A percentile compares a stretch with the other conserved stretches of the same genome.
These are phyloP conservation scores for Phrynocephalus vlangalii DNA, from an alignment of 2,797 vertebrate genomes.

Conservation along the genomic window DNA sequence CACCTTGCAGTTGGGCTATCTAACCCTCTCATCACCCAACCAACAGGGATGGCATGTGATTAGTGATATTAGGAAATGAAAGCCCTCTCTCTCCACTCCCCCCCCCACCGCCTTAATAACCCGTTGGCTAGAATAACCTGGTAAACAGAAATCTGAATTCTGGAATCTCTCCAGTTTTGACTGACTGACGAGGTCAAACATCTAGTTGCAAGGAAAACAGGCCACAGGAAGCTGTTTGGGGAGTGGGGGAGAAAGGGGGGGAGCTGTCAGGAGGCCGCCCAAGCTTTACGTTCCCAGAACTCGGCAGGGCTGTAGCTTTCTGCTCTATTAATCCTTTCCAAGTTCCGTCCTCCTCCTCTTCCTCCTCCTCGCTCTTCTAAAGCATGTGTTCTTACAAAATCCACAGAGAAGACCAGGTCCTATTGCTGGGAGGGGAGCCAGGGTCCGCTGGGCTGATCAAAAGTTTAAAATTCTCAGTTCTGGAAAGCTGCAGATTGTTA, in stretches of 20 bases:
- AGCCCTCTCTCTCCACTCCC: constrained; percentile 22
- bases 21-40: neutral
- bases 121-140: constrained; percentile 58
- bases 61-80: constrained; percentile 30
- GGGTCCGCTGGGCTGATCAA: neutral
- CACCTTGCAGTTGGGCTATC: neutral
- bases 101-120: constrained; percentile 52
- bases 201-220: constrained; percentile 67
- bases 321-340: constrained; percentile 56
- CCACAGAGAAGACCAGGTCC: neutral
- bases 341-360: constrained; percentile 29
- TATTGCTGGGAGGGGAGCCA: neutral
- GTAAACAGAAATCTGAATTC: constrained; percentile 61
- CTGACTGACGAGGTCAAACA: constrained; percentile 64
- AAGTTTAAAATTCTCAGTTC: neutral
- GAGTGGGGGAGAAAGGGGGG: constrained; percentile 52
- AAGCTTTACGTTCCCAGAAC: constrained; percentile 67
- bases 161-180: constrained; percentile 65
- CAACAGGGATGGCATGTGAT: neutral
- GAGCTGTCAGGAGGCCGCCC: constrained; percentile 68
- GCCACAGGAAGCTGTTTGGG: constrained; percentile 64
- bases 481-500: neutral
- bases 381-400: constrained; percentile 1
- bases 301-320: constrained; percentile 70
- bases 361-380: constrained; percentile 22